Percentiles rank a stretch among this genome's conserved stretches.
Conservation (phyloP, 2,113 vertebrate genomes). For the Neofelis nebulosa region DNA sequence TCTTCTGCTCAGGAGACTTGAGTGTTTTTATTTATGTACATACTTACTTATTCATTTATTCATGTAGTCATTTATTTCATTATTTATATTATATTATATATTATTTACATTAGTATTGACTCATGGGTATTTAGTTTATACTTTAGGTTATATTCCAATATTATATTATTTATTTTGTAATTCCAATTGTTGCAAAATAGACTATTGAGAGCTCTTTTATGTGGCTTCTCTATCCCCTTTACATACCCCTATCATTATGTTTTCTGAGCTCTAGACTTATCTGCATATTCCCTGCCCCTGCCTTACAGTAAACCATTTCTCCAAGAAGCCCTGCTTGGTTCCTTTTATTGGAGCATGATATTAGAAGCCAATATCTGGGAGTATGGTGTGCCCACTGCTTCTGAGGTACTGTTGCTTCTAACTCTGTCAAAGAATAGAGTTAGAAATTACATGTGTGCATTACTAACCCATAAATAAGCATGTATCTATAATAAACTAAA, state of each 20-base stretch:
- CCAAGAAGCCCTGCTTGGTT: not conserved
- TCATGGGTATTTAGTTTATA: not conserved
- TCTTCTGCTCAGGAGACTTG: not conserved
- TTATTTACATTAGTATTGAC: not conserved
- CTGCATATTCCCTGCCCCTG: not conserved
- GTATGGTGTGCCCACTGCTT: not conserved
- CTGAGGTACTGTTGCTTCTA: not conserved
- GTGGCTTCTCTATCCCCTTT: not conserved
- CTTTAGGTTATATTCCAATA: not conserved
- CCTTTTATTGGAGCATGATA: not conserved
- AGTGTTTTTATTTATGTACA: not conserved
- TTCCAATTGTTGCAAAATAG: not conserved
- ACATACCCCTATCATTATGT: not conserved
- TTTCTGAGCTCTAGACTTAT: not conserved
- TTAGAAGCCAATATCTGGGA: not conserved
- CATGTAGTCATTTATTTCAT: not conserved
- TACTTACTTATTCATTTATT: not conserved
- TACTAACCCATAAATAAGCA: not conserved
- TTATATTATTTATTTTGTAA: not conserved
- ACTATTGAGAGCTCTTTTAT: not conserved
- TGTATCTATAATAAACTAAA: not conserved
- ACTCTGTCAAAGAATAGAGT: not conserved
- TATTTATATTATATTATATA: not conserved
- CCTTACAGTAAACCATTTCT: not conserved
- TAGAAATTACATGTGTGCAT: not conserved